Evolutionary conservation across 2,797 vertebrate genomes (phyloP).

Genomic region (Trachops cirrhosus): DNA sequence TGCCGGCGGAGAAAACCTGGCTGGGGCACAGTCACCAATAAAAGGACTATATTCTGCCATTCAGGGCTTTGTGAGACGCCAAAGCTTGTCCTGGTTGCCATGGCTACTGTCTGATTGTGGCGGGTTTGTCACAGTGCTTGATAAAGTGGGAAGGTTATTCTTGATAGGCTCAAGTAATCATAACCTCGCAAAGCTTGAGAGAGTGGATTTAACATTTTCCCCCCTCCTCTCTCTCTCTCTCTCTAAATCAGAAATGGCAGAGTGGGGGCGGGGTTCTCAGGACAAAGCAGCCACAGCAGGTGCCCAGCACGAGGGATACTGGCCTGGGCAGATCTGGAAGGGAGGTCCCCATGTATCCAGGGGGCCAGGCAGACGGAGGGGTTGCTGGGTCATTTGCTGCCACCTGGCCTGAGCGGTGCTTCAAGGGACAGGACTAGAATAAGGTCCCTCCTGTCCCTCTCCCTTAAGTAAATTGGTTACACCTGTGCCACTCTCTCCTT

Average conservation of each 20-base stretch:
- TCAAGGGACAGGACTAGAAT: not conserved
- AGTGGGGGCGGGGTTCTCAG: not conserved
- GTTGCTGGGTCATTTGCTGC: not conserved
- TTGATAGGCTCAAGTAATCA: constrained; percentile 73
- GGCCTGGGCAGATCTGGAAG: not conserved
- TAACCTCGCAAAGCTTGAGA: constrained; percentile 26
- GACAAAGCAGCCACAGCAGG: not conserved
- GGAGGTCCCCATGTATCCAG: not conserved
- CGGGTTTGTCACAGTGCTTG: constrained; percentile 67
- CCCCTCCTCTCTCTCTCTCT: not conserved
- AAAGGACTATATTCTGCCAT: constrained; percentile 70
- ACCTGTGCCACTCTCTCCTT: not conserved
- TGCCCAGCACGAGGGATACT: not conserved
- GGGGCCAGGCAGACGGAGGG: not conserved
- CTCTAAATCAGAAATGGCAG: not conserved
- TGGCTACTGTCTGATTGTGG: constrained; percentile 77
- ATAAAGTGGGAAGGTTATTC: constrained; percentile 77
- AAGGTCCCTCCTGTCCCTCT: no score
- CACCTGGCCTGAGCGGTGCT: not conserved
- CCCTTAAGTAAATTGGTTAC: not conserved
- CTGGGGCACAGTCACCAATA: constrained; percentile 46
- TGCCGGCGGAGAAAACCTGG: constrained; percentile 57
- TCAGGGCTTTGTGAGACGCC: constrained; percentile 68
- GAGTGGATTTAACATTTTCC: constrained; percentile 34
- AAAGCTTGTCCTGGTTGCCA: constrained; percentile 73